A percentile compares a stretch with the other conserved stretches of the same genome.
phyloP scores from a whole-genome alignment of 2,888 invertebrate genomes.

The Synanthedon myopaeformis region DNA sequence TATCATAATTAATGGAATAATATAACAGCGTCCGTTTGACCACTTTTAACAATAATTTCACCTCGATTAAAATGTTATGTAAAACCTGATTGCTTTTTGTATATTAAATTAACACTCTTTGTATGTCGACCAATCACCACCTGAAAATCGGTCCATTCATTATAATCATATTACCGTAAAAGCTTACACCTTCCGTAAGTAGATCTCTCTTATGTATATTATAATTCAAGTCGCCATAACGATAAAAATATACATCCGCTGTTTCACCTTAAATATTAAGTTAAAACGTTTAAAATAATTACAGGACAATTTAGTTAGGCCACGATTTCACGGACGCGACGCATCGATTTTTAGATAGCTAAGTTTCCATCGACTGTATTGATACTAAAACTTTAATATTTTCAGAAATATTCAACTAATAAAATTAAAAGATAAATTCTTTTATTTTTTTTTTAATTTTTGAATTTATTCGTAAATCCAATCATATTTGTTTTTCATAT shows the following conservation, averaged over 20 bases:
- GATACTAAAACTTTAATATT: no score
- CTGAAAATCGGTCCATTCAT: constrained; percentile 16
- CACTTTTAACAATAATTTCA: constrained; percentile 4
- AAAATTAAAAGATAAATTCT: no score
- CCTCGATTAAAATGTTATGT: constrained; percentile 7
- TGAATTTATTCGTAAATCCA: no score
- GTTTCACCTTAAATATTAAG: constrained; percentile 58
- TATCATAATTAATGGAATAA: no score
- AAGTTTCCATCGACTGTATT: background rate
- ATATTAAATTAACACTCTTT: constrained; percentile 2
- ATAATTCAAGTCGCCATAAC: constrained; percentile 35
- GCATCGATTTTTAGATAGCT: background rate
- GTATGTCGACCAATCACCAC: constrained; percentile 2
- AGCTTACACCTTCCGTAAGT: constrained; percentile 38
- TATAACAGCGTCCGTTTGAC: background rate
- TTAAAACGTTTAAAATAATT: constrained; percentile 67
- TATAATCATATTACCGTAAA: constrained; percentile 29
- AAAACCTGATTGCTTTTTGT: constrained; percentile 2
- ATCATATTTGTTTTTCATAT: no score
- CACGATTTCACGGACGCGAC: constrained; percentile 14
- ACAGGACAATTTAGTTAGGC: constrained; percentile 49
- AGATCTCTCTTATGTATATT: constrained; percentile 40
- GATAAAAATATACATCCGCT: constrained; percentile 50
- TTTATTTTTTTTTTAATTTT: no score
- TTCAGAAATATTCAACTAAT: no score